phyloP scores from a whole-genome alignment of 2,797 vertebrate species.

The Macroramphosus scolopax region DNA sequence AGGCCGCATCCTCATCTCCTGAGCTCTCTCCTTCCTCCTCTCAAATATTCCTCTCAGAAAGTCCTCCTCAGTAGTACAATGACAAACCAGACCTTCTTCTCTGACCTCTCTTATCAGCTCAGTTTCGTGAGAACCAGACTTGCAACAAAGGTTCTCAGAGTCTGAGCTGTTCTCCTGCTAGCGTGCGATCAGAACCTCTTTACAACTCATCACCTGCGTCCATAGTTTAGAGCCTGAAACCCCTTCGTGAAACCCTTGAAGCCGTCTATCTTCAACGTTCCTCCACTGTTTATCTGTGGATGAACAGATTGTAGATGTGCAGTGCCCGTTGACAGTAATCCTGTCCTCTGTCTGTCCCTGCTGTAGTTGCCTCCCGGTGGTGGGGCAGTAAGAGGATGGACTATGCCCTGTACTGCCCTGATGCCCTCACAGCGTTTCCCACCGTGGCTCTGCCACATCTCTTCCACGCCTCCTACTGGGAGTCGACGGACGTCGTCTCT shows the following conservation, averaged over 20 bases:
- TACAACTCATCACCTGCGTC: not conserved
- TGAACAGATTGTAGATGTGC: too few relatives aligned
- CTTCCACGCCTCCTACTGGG: slow-evolving; percentile 98
- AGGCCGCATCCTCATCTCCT: slow-evolving; percentile 25
- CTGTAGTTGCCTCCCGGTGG: slow-evolving; percentile 87
- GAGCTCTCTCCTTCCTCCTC: slow-evolving; percentile 35
- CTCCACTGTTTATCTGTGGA: too few relatives aligned
- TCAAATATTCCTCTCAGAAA: too few relatives aligned
- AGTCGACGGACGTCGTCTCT: slow-evolving; percentile 92
- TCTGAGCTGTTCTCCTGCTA: slow-evolving; percentile 12
- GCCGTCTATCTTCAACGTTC: not conserved
- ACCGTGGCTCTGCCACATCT: slow-evolving; percentile 93
- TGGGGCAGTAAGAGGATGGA: slow-evolving; percentile 94
- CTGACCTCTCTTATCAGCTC: slow-evolving; percentile 13
- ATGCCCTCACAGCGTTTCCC: slow-evolving; percentile 90
- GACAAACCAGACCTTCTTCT: slow-evolving; percentile 1
- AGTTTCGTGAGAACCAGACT: slow-evolving; percentile 17
- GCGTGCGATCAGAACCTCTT: slow-evolving; percentile 16
- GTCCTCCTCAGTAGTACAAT: slow-evolving; percentile 13
- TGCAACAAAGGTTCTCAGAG: slow-evolving; percentile 10
- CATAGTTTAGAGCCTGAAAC: slow-evolving; percentile 1
- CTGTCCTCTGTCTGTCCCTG: not conserved
- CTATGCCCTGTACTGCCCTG: slow-evolving; percentile 90
- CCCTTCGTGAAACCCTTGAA: slow-evolving; percentile 5
- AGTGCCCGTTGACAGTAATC: too few relatives aligned